Percentiles rank a stretch among this genome's conserved stretches.
phyloP scores from a whole-genome alignment of 2,888 invertebrate genomes.

The Reticulitermes lucifugus region DNA sequence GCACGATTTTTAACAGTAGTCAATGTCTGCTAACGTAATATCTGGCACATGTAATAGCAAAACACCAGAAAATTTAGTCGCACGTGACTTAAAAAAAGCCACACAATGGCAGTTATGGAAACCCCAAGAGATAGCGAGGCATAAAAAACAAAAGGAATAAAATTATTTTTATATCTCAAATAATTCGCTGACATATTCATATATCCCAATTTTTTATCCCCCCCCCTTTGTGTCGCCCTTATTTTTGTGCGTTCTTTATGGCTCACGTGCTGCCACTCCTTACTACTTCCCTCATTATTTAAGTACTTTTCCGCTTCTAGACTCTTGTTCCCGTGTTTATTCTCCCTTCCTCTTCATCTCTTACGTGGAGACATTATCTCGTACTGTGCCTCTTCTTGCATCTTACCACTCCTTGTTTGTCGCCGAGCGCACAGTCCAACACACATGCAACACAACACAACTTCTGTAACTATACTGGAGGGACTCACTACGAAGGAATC shows the following conservation, averaged over 20 bases:
- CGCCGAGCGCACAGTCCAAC: not conserved
- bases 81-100: too few relatives aligned
- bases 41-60: not conserved
- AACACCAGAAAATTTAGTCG: too few relatives aligned
- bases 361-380: not conserved
- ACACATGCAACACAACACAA: not conserved
- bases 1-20: too few relatives aligned
- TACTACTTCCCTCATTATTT: constrained; percentile 4
- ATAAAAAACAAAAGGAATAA: not conserved
- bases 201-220: not conserved
- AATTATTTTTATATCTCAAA: constrained; percentile 17
- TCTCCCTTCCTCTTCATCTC: not conserved
- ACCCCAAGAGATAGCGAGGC: too few relatives aligned
- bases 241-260: not conserved
- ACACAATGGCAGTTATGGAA: too few relatives aligned
- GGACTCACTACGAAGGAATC: not conserved
- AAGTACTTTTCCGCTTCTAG: not conserved
- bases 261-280: not conserved
- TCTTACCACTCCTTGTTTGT: not conserved
- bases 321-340: not conserved
- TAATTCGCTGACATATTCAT: not conserved
- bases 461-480: not conserved
- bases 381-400: not conserved
- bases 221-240: not conserved
- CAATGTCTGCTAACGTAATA: too few relatives aligned